phyloP scores from a whole-genome alignment of 2,113 vertebrate species.

The Myotis lucifugus region DNA sequence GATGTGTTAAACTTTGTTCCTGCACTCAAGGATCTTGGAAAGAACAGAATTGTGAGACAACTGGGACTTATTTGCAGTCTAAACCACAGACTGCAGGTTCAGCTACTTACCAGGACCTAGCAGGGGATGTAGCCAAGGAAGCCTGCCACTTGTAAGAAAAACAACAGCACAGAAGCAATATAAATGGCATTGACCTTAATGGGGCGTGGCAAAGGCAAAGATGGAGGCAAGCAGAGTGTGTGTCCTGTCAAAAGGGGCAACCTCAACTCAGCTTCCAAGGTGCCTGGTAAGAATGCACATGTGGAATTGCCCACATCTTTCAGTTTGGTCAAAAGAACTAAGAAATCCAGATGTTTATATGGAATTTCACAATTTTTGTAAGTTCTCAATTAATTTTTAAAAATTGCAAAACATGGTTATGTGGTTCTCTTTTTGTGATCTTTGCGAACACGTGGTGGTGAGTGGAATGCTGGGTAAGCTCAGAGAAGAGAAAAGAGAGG shows the following conservation, averaged over 20 bases:
- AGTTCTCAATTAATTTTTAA: neutral
- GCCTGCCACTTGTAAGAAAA: neutral
- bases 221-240: neutral
- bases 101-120: neutral
- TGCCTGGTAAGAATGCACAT: neutral
- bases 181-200: neutral
- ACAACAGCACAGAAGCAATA: neutral
- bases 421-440: neutral
- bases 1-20: neutral
- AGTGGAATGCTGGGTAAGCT: neutral
- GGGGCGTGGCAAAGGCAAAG: neutral
- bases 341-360: neutral
- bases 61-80: neutral
- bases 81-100: neutral
- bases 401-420: neutral
- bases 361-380: neutral
- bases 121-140: neutral
- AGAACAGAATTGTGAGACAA: neutral
- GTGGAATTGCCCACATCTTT: neutral
- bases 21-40: neutral
- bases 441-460: neutral
- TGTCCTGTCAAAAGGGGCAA: neutral
- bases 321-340: neutral
- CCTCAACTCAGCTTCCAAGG: neutral
- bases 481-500: neutral